These are phyloP conservation scores for Plecotus auritus DNA, from an alignment of 2,113 vertebrate species.

Conservation along the genomic window DNA sequence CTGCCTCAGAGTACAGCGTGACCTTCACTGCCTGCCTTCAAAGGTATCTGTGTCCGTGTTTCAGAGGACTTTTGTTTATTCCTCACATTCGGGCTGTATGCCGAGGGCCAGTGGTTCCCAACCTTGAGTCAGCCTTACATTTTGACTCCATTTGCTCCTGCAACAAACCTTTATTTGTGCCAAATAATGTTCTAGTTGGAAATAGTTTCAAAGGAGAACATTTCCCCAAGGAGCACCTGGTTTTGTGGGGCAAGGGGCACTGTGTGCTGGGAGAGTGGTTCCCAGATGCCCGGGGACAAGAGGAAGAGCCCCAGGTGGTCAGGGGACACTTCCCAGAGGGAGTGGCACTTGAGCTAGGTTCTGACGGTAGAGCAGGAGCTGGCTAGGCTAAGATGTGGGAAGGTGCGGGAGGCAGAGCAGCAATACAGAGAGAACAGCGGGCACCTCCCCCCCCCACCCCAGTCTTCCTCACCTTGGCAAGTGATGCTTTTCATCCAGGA, in stretches of 20 bases:
- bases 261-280: background rate
- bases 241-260: background rate
- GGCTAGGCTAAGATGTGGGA: no score
- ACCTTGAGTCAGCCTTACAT: background rate
- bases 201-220: background rate
- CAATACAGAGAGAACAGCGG: no score
- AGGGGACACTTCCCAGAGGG: background rate
- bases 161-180: background rate
- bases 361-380: background rate
- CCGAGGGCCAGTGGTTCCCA: background rate
- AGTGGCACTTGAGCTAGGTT: background rate
- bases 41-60: background rate
- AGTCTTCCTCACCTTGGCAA: no score
- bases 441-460: no score
- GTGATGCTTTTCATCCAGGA: no score
- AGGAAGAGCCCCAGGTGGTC: background rate
- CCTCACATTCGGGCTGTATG: background rate
- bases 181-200: background rate
- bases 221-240: background rate
- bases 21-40: background rate
- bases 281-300: background rate
- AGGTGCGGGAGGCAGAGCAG: no score
- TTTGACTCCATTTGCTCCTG: background rate
- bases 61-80: background rate
- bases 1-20: accelerated